phyloP scores from a whole-genome alignment of 2,888 invertebrate species.

The Lycaena phlaeas region DNA sequence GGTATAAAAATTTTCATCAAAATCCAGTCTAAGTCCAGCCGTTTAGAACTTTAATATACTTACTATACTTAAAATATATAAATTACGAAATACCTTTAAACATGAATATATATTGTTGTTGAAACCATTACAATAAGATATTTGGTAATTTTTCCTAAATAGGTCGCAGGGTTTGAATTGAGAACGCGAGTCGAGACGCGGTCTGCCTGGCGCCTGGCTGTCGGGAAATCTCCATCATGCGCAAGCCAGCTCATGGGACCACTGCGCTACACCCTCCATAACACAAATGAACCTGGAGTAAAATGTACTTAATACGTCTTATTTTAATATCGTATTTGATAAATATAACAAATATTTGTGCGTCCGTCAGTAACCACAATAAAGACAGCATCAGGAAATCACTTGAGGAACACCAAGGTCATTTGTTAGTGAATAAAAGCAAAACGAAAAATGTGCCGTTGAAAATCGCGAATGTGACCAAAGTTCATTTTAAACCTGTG shows the following conservation, averaged over 20 bases:
- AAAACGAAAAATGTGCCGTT: conserved; percentile 36
- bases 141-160: conserved; percentile 2
- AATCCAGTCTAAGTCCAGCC: no score
- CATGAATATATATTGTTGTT: no score
- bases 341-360: conserved; percentile 2
- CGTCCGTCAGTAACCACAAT: conserved; percentile 17
- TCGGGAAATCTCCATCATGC: conserved; percentile 20
- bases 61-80: no score
- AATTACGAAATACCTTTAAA: no score
- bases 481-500: conserved; percentile 30
- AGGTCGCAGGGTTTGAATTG: conserved; percentile 19
- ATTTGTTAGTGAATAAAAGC: conserved; percentile 32
- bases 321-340: background rate
- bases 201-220: conserved; percentile 25
- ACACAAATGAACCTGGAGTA: background rate
- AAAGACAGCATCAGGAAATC: conserved; percentile 42
- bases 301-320: conserved; percentile 1
- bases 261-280: background rate
- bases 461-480: conserved; percentile 39
- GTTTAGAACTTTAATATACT: no score
- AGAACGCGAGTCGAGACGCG: conserved; percentile 17
- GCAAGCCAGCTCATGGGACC: conserved; percentile 1
- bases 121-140: no score
- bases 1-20: no score
- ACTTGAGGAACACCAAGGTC: conserved; percentile 38